Conservation (phyloP, 2,797 vertebrate genomes). For the Scolopax rusticola region DNA sequence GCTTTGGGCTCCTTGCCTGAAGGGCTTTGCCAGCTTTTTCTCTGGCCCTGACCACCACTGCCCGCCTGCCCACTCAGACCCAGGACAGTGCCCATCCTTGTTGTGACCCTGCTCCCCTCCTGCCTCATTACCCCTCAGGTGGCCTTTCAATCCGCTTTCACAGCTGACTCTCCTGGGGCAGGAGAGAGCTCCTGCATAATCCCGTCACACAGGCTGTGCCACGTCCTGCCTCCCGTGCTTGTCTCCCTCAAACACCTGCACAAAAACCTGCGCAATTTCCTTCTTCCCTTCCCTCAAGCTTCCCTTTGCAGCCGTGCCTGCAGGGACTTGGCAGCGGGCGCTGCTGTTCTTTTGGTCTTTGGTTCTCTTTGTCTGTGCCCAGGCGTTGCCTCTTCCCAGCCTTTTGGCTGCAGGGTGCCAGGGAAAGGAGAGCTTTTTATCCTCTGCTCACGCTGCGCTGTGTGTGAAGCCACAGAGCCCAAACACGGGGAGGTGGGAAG, state of each 20-base stretch:
- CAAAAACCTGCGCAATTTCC: neutral
- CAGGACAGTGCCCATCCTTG: rapidly evolving
- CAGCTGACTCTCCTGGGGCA: neutral
- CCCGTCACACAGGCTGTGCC: neutral
- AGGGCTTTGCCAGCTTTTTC: neutral
- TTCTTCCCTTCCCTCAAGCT: neutral
- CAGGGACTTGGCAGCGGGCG: neutral
- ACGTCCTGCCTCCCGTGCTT: neutral
- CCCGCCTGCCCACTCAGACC: neutral
- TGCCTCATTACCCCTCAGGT: neutral
- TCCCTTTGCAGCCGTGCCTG: neutral
- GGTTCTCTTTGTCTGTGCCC: neutral
- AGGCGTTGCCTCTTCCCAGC: neutral
- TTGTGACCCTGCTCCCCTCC: neutral
- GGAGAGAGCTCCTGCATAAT: neutral
- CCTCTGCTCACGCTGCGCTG: rapidly evolving
- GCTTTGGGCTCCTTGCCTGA: neutral
- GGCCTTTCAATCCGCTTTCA: neutral
- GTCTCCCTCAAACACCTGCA: neutral
- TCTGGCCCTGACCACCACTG: neutral
- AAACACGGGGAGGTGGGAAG: rapidly evolving
- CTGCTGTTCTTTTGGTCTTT: rapidly evolving
- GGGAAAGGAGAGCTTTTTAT: neutral
- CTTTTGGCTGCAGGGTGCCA: neutral
- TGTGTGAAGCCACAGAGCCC: rapidly evolving